Base-by-base conservation (phyloP, 2,888 invertebrate species). In the Cantharis flavilabris region DNA sequence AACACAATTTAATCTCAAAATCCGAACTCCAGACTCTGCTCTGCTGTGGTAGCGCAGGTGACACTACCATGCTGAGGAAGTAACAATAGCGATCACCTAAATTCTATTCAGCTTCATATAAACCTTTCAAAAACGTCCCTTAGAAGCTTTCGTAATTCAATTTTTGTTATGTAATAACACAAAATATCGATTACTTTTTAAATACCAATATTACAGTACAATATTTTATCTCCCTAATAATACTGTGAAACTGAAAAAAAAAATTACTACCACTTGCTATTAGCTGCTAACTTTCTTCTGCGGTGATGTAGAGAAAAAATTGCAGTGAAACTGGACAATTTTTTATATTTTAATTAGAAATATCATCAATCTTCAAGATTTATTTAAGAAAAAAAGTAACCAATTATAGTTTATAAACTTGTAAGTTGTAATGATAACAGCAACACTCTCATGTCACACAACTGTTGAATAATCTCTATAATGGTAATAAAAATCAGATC, bases 331-430 rank as follows among this genome's bases (percentile, higher is more conserved):
- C 49, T 49, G 49, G 49, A 49, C 13, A 49, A 49, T 49, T 49
- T 49, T 49, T 49, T 49, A 49, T 49, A 49, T 49, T 49, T 49
- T 49, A 49, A 49, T 49, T 49, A 49, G 49, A n/a, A 49, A 49
- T 49, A 49, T 49, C 49, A 49, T 49, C 49, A 49, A 49, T 49
- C 49, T 49, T 49, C 49, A 49, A 49, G 49, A 49, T 49, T 49
- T 49, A 49, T 49, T n/a, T n/a, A 9, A 49, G n/a, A 49, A 49
- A 49, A 49, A 49, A 49, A 49, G 49, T 49, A 71, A 63, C 26
- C 14, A 71, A 62, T 72, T 64, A 30, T 65, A 28, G 28, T 65
- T 65, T 72, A 72, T 72, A 65, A 65, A n/a, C 16, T 64, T 62
- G 28, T 63, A 28, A 26, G 23, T 64, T 62, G 28, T 63, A 28